Conservation (phyloP, 1,140 invertebrate species). For the Aphelenchoides besseyi region DNA sequence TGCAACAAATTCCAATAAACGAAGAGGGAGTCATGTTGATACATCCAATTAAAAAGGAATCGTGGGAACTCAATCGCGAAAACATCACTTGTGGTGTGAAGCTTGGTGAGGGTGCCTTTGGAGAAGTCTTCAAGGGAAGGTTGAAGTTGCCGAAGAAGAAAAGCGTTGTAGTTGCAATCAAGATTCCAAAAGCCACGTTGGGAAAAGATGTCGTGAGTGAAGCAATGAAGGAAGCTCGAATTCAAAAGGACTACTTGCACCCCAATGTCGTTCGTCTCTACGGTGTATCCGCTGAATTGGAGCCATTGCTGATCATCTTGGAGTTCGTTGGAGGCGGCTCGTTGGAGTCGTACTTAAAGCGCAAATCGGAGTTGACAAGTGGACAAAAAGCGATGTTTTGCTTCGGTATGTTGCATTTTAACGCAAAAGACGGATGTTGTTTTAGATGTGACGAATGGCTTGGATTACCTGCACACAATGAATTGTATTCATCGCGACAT, state of each 20-base stretch:
- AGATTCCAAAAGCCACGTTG: slow-evolving; percentile 39
- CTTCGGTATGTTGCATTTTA: too few species aligned
- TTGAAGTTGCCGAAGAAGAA: slow-evolving; percentile 35
- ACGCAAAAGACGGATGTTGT: too few species aligned
- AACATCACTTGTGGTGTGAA: slow-evolving; percentile 32
- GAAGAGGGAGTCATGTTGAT: too few species aligned
- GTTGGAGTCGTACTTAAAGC: too few species aligned
- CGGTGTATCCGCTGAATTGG: slow-evolving; percentile 39
- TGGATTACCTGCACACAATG: slow-evolving; percentile 39
- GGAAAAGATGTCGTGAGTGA: slow-evolving; percentile 28
- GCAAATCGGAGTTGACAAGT: too few species aligned
- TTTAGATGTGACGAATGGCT: slow-evolving; percentile 34
- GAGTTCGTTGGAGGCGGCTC: too few species aligned
- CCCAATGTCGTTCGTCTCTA: slow-evolving; percentile 46
- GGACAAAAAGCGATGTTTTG: too few species aligned
- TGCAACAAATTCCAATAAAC: too few species aligned
- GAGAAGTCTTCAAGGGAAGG: slow-evolving; percentile 32
- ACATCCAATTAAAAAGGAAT: too few species aligned
- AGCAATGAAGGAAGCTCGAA: slow-evolving; percentile 45
- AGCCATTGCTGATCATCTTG: slow-evolving; percentile 17
- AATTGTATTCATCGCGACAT: slow-evolving; percentile 86
- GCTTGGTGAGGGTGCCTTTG: slow-evolving; percentile 35
- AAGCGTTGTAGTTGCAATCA: slow-evolving; percentile 41
- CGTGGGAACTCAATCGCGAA: slow-evolving; percentile 23
- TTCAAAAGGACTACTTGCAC: slow-evolving; percentile 35